Percentiles rank a stretch among this genome's conserved stretches.
phyloP scores from a whole-genome alignment of 2,113 vertebrate species.

The Chaetodon auriga region DNA sequence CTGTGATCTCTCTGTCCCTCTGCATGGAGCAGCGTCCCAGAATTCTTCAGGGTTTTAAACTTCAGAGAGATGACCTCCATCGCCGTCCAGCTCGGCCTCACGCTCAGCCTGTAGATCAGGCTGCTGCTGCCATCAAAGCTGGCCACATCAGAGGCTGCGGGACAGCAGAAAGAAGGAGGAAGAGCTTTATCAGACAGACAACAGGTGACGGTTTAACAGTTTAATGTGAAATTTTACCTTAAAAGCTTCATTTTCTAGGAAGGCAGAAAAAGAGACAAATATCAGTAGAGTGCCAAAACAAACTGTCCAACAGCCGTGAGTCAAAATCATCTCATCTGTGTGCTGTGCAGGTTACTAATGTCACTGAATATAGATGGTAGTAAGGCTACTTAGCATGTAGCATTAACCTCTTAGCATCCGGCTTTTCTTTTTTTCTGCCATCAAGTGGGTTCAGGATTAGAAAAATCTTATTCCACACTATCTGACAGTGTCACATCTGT shows the following conservation, averaged over 20 bases:
- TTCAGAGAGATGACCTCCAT: conserved; percentile 70
- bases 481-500: too few species aligned
- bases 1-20: conserved; percentile 72
- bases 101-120: conserved; percentile 65
- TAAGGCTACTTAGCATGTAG: too few species aligned
- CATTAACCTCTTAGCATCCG: too few species aligned
- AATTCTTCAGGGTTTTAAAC: conserved; percentile 76
- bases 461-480: too few species aligned
- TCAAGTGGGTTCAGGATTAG: too few species aligned
- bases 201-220: not conserved
- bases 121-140: conserved; percentile 76
- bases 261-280: too few species aligned
- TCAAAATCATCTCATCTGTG: not conserved
- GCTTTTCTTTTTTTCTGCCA: too few species aligned
- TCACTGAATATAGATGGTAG: not conserved
- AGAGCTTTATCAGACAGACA: not conserved
- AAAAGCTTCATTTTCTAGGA: not conserved
- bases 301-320: not conserved
- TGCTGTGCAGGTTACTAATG: not conserved
- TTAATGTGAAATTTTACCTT: not conserved
- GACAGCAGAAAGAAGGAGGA: not conserved
- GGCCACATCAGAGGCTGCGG: conserved; percentile 70
- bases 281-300: not conserved
- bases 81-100: conserved; percentile 33
- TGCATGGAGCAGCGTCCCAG: conserved; percentile 73